A percentile compares a stretch with the other conserved stretches of the same genome.
phyloP scores from a whole-genome alignment of 1,140 invertebrate species.

The Aphelenchoides besseyi region DNA sequence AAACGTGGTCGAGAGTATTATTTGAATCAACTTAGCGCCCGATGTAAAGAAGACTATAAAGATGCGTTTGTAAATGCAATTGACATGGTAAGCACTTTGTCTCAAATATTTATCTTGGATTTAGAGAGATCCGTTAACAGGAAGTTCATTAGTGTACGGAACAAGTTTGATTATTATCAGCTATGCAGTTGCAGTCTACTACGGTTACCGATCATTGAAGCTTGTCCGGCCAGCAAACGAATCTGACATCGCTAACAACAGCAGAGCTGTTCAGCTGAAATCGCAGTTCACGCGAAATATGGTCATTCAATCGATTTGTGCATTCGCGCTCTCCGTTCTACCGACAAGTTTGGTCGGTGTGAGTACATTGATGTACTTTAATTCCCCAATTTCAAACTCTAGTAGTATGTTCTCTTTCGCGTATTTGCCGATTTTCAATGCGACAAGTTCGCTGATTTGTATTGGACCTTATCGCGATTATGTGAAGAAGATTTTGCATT shows the following conservation, averaged over 20 bases:
- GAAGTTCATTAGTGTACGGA: neutral
- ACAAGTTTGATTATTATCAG: neutral
- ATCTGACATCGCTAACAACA: no score
- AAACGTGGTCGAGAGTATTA: neutral
- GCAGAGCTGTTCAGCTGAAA: neutral
- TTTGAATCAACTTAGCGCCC: neutral
- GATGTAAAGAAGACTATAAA: neutral
- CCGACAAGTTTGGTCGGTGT: neutral
- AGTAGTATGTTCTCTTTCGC: neutral
- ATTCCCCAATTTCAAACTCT: neutral
- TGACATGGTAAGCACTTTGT: no score
- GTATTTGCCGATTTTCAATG: neutral
- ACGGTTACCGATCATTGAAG: neutral
- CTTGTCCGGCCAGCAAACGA: neutral
- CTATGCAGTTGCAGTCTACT: neutral
- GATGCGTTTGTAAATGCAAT: neutral
- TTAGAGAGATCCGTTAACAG: neutral
- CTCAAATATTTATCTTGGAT: no score
- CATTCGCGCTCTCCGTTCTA: neutral
- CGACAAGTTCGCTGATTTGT: neutral
- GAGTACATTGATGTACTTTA: neutral
- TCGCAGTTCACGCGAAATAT: neutral
- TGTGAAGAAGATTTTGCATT: no score
- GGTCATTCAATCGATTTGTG: neutral
- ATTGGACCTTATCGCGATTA: neutral